Evolutionary conservation across 2,113 vertebrate genomes (phyloP).

Genomic region (Oncorhynchus nerka): DNA sequence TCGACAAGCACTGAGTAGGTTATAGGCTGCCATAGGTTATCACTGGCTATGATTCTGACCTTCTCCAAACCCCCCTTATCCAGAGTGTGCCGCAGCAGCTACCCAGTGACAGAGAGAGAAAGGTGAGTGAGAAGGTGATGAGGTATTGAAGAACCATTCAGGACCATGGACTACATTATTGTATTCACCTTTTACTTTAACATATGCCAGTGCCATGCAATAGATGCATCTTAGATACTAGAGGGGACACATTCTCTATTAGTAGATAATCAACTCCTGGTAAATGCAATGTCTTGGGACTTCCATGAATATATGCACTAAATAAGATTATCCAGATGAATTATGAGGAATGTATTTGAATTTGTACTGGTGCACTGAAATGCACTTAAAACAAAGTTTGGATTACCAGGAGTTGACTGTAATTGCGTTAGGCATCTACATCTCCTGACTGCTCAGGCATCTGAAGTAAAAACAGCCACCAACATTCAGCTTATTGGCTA

Average conservation of each 20-base stretch:
- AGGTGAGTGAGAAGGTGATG: slow-evolving; percentile 25
- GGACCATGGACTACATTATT: neutral
- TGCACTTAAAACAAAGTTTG: neutral
- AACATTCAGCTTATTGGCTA: slow-evolving; percentile 41
- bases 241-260: neutral
- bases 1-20: slow-evolving; percentile 77
- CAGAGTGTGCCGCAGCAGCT: slow-evolving; percentile 90
- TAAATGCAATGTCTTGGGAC: too few species aligned
- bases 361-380: too few species aligned
- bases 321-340: too few species aligned
- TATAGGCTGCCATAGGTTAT: slow-evolving; percentile 94
- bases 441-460: neutral
- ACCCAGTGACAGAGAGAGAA: slow-evolving; percentile 36
- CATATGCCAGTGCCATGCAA: neutral
- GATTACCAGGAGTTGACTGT: neutral
- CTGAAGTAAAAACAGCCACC: slow-evolving; percentile 60
- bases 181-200: neutral
- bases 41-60: slow-evolving; percentile 94
- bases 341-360: too few species aligned
- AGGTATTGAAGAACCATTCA: neutral
- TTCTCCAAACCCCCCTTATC: slow-evolving; percentile 82
- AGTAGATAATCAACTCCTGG: too few species aligned
- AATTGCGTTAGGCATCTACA: neutral
- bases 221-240: too few species aligned
- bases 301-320: too few species aligned